Percentiles rank a stretch among this genome's conserved stretches.
Evolutionary conservation across 2,113 vertebrate species (phyloP).

Genomic region (Mesembrinibis cayennensis): DNA sequence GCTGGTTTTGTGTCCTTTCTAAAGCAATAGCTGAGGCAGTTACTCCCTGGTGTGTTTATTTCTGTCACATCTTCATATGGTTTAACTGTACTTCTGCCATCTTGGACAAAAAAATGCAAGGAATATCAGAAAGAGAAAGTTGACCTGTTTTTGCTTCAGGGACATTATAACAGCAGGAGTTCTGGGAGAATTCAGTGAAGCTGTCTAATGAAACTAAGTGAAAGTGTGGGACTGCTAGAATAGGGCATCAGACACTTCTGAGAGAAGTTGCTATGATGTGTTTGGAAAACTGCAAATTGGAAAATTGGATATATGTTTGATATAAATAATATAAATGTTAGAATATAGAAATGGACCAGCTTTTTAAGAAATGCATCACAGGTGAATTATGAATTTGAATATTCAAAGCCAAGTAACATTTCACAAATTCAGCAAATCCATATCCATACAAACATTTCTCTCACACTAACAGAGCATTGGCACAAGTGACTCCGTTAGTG

Average conservation of each 20-base stretch:
- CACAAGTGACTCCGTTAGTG: not conserved
- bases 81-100: not conserved
- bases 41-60: rapidly evolving
- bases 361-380: not conserved
- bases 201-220: not conserved
- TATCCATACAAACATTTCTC: not conserved
- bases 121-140: not conserved
- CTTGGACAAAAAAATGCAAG: not conserved
- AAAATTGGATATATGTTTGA: not conserved
- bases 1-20: not conserved
- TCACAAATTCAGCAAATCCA: not conserved
- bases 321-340: not conserved
- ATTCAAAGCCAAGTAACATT: not conserved
- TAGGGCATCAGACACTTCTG: not conserved
- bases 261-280: not conserved
- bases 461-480: not conserved
- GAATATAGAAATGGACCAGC: not conserved
- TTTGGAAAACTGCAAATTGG: not conserved
- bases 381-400: not conserved
- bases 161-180: not conserved
- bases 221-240: not conserved
- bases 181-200: not conserved
- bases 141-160: not conserved
- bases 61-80: not conserved
- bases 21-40: not conserved